Percentiles rank a stretch among this genome's conserved stretches.
Evolutionary conservation across 2,113 vertebrate species (phyloP).

Genomic region (Periophthalmus modestus): DNA sequence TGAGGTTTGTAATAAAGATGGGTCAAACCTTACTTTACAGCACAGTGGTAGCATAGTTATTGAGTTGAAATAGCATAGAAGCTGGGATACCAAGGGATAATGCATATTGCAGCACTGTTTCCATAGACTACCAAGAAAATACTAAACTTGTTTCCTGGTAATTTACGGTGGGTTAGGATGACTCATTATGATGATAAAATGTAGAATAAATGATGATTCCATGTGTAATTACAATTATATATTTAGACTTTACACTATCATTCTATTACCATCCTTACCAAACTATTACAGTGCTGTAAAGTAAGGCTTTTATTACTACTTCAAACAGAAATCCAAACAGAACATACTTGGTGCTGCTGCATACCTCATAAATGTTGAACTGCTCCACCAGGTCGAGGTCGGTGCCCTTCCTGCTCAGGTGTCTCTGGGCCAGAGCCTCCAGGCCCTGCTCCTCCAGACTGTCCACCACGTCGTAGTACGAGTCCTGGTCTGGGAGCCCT

Average conservation of each 20-base stretch:
- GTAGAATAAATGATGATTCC: too few species aligned
- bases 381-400: conserved; percentile 95
- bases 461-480: conserved; percentile 95
- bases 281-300: not conserved
- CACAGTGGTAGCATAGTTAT: too few species aligned
- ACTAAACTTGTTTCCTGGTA: too few species aligned
- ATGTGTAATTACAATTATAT: too few species aligned
- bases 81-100: too few species aligned
- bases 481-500: conserved; percentile 93
- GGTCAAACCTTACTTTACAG: too few species aligned
- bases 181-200: too few species aligned
- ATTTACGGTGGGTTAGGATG: too few species aligned
- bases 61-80: too few species aligned
- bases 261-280: not conserved
- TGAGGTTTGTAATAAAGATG: too few species aligned
- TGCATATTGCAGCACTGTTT: too few species aligned
- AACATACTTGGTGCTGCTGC: not conserved
- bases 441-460: conserved; percentile 94
- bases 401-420: conserved; percentile 90
- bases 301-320: not conserved
- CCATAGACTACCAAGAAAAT: too few species aligned
- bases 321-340: not conserved
- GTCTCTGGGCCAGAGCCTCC: conserved; percentile 85
- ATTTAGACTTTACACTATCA: not conserved
- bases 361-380: conserved; percentile 96